A percentile compares a stretch with the other conserved stretches of the same genome.
Evolutionary conservation across 2,888 invertebrate genomes (phyloP).

Genomic region (Nomada ruficornis): DNA sequence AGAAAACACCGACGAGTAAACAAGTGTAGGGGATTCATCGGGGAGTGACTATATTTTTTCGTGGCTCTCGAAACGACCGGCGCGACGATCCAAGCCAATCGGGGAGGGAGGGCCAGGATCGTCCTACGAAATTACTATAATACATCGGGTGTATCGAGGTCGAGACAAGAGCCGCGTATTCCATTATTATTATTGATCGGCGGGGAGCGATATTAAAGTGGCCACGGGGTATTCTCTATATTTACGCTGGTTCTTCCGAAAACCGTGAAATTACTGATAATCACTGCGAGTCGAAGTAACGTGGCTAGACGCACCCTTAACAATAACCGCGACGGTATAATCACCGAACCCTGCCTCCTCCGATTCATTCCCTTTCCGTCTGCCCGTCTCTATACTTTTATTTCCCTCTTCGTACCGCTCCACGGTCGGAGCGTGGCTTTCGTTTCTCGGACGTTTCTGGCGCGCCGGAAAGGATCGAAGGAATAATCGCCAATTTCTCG

Average conservation of each 20-base stretch:
- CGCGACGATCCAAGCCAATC: conserved; percentile 38
- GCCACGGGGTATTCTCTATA: conserved; percentile 77
- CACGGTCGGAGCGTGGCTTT: too few relatives aligned
- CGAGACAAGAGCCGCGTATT: conserved; percentile 79
- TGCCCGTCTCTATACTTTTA: too few relatives aligned
- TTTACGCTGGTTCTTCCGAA: conserved; percentile 80
- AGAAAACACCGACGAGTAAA: too few relatives aligned
- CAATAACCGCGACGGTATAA: conserved; percentile 70
- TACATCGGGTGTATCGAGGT: conserved; percentile 72
- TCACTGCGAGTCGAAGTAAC: conserved; percentile 71
- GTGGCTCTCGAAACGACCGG: conserved; percentile 26
- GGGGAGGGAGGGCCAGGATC: conserved; percentile 43
- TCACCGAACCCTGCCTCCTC: conserved; percentile 46
- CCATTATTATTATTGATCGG: conserved; percentile 83
- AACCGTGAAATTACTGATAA: conserved; percentile 83
- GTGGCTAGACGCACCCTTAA: conserved; percentile 68
- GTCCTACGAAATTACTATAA: conserved; percentile 81
- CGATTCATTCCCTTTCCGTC: not conserved
- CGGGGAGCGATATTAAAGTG: conserved; percentile 80
- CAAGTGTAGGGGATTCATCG: too few relatives aligned
- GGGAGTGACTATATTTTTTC: conserved; percentile 7
- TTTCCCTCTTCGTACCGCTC: not conserved
- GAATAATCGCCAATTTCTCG: too few relatives aligned
- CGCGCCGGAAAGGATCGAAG: too few relatives aligned
- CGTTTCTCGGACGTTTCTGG: not conserved